Conservation (phyloP, 1,140 invertebrate species). For the Apis cerana region DNA sequence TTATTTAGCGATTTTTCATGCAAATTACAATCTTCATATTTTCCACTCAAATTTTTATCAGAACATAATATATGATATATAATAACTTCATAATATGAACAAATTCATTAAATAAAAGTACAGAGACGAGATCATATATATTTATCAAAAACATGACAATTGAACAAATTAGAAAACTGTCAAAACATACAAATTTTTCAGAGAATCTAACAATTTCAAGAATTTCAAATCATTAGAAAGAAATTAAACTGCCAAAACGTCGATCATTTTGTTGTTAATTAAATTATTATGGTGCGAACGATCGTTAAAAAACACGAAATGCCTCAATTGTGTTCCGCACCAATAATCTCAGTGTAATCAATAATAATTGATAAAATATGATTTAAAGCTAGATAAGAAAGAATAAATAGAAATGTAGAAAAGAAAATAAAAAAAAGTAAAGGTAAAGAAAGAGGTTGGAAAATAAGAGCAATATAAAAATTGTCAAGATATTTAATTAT, state of each 20-base stretch:
- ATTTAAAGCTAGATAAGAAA: background rate
- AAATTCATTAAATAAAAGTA: background rate
- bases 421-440: background rate
- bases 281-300: background rate
- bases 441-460: background rate
- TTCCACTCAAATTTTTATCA: conserved; percentile 29
- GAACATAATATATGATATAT: background rate
- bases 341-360: background rate
- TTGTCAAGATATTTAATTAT: background rate
- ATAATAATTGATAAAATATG: too few species aligned
- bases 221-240: background rate
- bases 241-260: conserved; percentile 34
- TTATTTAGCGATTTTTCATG: conserved; percentile 16
- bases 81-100: background rate
- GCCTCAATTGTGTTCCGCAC: conserved; percentile 25
- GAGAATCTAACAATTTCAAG: background rate
- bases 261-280: conserved; percentile 12
- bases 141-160: background rate
- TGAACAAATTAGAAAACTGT: background rate
- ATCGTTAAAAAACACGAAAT: background rate
- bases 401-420: background rate
- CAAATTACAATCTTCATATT: conserved; percentile 4
- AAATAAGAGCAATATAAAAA: background rate
- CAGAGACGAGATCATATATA: background rate
- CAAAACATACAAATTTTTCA: background rate